phyloP scores from a whole-genome alignment of 1,140 invertebrate species.

The Lordiphosa clarofinis region DNA sequence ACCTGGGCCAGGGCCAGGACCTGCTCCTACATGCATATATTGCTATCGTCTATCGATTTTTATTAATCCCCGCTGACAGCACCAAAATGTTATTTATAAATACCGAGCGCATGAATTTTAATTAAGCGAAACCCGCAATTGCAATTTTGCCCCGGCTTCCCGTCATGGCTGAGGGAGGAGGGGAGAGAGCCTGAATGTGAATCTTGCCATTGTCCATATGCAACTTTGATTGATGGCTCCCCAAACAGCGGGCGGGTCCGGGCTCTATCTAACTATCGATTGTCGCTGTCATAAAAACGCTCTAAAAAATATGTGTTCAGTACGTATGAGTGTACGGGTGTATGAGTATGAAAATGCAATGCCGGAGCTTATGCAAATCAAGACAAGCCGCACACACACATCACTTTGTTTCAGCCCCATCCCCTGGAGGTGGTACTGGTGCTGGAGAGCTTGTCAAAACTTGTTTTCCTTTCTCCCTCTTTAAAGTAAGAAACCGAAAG shows the following conservation, averaged over 20 bases:
- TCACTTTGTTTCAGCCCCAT: slow-evolving; percentile 54
- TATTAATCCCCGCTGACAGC: slow-evolving; percentile 37
- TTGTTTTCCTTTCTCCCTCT: slow-evolving; percentile 43
- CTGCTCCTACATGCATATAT: background rate
- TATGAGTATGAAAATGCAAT: slow-evolving; percentile 29
- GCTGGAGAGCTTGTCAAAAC: slow-evolving; percentile 55
- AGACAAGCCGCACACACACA: slow-evolving; percentile 59
- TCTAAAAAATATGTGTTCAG: slow-evolving; percentile 33
- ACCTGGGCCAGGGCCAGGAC: background rate
- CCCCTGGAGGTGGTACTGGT: background rate
- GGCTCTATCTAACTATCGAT: slow-evolving; percentile 53
- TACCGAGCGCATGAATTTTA: slow-evolving; percentile 61
- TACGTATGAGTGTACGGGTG: background rate
- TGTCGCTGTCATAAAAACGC: slow-evolving; percentile 72
- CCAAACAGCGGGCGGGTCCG: slow-evolving; percentile 24
- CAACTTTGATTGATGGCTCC: slow-evolving; percentile 70
- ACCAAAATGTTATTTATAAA: slow-evolving; percentile 50
- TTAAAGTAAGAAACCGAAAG: slow-evolving; percentile 19
- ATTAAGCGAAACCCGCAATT: slow-evolving; percentile 48
- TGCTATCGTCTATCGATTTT: slow-evolving; percentile 28
- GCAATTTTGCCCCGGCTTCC: slow-evolving; percentile 10
- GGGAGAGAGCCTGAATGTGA: slow-evolving; percentile 8
- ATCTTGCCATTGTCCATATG: slow-evolving; percentile 58
- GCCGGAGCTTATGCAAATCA: slow-evolving; percentile 70
- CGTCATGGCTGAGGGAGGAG: background rate